Base-by-base conservation (phyloP, 2,113 vertebrate genomes). In the Hyla sarda region DNA sequence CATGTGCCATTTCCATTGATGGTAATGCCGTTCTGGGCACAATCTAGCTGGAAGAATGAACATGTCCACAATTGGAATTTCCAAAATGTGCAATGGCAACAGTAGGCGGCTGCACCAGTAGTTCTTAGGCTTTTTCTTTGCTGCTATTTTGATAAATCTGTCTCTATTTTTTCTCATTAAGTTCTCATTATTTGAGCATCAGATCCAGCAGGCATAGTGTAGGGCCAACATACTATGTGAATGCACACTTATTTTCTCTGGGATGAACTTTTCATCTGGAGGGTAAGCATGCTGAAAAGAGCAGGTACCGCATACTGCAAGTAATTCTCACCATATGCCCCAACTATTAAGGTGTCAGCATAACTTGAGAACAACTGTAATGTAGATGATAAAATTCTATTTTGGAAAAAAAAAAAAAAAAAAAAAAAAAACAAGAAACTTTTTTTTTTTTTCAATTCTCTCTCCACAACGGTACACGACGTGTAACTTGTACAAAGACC, bases 311-410 rank as follows among this genome's bases (percentile, higher is more conserved):
- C 45, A 16, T 30, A 50, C 23, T 67, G 50, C 17, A 32, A 67
- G 79, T 41, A 82, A 69, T 50, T 69, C 30, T 41, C 60, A 82
- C 58, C 60, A 71, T 50, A 82, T 82, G 62, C 60, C 80, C 41
- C 45, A 71, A 50, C 47, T 82, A 82, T 82, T 67, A 32, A 69
- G 48, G 60, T 82, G 80, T 82, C 80, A 67, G 62, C 62, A 71
- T 71, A 67, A 69, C 23, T 69, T 82, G 60, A 34, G 62, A 12
- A 82, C 30, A 71, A 62, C 45, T 50, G 78, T 65, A 65, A 81
- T 32, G 21, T 81, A 62, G 25, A 62, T 62, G 80, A 71, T 34
- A 41, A 62, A 69, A 52, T 67, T 82, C 25, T 45, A 71, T 48
- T 45, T 41, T 47, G 56, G 12, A 12, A 62, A 62, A 52, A 60